A percentile compares a stretch with the other conserved stretches of the same genome.
Evolutionary conservation across 2,888 invertebrate species (phyloP).

Genomic region (Ochlodes sylvanus): DNA sequence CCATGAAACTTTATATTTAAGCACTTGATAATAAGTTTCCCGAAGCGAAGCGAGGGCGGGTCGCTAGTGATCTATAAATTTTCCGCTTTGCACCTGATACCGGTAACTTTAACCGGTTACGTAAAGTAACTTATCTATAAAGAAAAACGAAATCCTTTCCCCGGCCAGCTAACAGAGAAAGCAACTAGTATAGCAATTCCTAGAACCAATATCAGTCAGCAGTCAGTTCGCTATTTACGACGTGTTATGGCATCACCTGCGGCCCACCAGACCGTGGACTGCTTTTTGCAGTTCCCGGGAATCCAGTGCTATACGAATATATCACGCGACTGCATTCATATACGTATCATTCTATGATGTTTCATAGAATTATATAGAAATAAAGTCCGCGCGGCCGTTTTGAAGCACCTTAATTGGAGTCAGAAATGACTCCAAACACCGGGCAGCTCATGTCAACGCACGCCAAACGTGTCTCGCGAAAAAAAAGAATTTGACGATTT

Average conservation of each 20-base stretch:
- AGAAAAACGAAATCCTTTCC: conserved; percentile 13
- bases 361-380: too few species aligned
- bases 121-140: not conserved
- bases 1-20: too few species aligned
- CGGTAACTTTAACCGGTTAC: not conserved
- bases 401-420: too few species aligned
- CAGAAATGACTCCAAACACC: too few species aligned
- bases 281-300: conserved; percentile 28
- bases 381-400: too few species aligned
- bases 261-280: conserved; percentile 31
- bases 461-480: too few species aligned
- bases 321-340: conserved; percentile 48
- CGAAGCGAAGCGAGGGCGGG: too few species aligned
- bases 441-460: too few species aligned
- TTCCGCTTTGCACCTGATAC: too few species aligned
- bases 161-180: conserved; percentile 11
- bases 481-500: too few species aligned
- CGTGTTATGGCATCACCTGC: conserved; percentile 45
- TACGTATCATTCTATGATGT: conserved; percentile 22
- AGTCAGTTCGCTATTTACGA: conserved; percentile 41
- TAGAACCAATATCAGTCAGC: conserved; percentile 30
- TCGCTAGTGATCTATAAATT: too few species aligned
- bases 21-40: too few species aligned
- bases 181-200: conserved; percentile 21
- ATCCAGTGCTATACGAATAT: conserved; percentile 41